Percentiles rank a stretch among this genome's conserved stretches.
Evolutionary conservation across 37 sponge, comb jelly and placozoan genomes (phyloP).

Genomic region (Bolinopsis microptera): DNA sequence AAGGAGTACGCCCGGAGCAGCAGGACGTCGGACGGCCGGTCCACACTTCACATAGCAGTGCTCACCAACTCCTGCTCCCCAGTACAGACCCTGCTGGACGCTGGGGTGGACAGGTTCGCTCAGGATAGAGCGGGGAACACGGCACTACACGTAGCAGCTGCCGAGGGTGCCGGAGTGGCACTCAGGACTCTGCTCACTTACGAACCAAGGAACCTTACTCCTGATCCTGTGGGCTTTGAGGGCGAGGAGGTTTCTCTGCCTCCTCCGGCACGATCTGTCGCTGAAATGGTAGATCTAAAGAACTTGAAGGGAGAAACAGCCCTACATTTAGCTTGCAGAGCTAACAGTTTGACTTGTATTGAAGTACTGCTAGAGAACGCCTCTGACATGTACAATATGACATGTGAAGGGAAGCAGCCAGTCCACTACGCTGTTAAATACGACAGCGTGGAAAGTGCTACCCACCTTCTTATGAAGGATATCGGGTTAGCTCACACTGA

Average conservation of each 20-base stretch:
- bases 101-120: constrained; percentile 19
- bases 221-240: not conserved
- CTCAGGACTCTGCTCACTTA: constrained; percentile 5
- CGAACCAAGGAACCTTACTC: not conserved
- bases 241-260: not conserved
- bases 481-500: constrained; percentile 1
- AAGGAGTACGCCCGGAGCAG: constrained; percentile 9
- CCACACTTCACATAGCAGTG: constrained; percentile 8
- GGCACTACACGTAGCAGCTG: not conserved
- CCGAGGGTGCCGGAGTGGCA: not conserved
- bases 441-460: constrained; percentile 27
- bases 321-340: not conserved
- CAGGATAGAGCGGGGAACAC: constrained; percentile 21
- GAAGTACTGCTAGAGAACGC: constrained; percentile 2
- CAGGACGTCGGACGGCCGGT: not conserved
- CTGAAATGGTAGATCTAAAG: not conserved
- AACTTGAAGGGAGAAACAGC: constrained; percentile 2
- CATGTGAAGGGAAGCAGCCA: constrained; percentile 10
- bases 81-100: constrained; percentile 6
- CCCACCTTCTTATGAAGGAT: not conserved
- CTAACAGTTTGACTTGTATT: not conserved
- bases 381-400: not conserved
- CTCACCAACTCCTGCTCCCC: constrained; percentile 14
- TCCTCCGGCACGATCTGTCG: not conserved
- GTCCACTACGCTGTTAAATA: constrained; percentile 14